These are phyloP conservation scores for Scolopax rusticola DNA, from an alignment of 2,797 vertebrate species.

Conservation along the genomic window DNA sequence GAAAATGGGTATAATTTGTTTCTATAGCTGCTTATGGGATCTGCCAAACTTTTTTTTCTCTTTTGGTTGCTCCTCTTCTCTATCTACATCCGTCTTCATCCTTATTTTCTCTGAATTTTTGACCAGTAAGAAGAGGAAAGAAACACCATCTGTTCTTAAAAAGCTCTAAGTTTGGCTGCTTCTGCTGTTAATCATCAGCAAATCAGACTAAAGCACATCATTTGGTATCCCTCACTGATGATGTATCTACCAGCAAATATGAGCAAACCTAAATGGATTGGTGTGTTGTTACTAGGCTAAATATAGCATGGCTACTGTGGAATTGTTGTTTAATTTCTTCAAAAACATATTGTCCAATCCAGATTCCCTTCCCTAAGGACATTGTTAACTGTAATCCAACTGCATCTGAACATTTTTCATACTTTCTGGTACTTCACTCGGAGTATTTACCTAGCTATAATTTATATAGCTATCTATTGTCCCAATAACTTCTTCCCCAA, in stretches of 20 bases:
- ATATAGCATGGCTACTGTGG: background rate
- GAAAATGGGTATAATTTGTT: slow-evolving; percentile 70
- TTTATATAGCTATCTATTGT: background rate
- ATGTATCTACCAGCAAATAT: slow-evolving; percentile 1
- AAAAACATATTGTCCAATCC: background rate
- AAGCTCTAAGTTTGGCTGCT: slow-evolving; percentile 53
- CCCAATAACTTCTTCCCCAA: background rate
- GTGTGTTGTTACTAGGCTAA: background rate
- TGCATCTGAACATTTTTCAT: background rate
- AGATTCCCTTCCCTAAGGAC: background rate
- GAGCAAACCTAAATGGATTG: background rate
- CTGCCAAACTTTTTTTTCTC: slow-evolving; percentile 44
- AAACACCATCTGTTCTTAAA: slow-evolving; percentile 70
- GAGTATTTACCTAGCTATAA: background rate
- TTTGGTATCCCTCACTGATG: slow-evolving; percentile 35
- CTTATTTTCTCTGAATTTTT: slow-evolving; percentile 63
- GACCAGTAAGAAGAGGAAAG: slow-evolving; percentile 61
- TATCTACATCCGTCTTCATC: slow-evolving; percentile 47
- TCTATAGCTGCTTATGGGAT: slow-evolving; percentile 51
- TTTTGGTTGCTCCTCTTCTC: slow-evolving; percentile 21
- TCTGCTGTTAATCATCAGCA: slow-evolving; percentile 48
- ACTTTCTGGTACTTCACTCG: background rate
- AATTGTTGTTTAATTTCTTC: background rate
- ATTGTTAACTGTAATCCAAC: background rate
- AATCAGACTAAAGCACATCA: slow-evolving; percentile 11